A percentile compares a stretch with the other conserved stretches of the same genome.
Conservation (phyloP, 1,140 invertebrate genomes). For the Papilio aristodemus region DNA sequence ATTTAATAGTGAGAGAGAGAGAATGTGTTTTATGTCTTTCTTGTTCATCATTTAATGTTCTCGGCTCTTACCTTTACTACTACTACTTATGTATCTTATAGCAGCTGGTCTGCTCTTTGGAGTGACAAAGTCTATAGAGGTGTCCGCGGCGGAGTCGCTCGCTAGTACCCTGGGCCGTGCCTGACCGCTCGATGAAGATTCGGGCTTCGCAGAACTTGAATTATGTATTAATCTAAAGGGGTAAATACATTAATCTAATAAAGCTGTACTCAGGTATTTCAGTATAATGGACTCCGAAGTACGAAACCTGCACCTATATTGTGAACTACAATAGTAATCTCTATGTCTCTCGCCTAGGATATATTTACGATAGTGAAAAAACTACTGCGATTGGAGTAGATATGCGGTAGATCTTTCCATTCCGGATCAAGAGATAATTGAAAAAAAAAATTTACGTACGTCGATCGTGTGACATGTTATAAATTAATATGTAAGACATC, state of each 20-base stretch:
- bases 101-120: conserved; percentile 60
- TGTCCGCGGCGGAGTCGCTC: conserved; percentile 59
- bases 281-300: too few species aligned
- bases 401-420: too few species aligned
- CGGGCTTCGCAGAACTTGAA: conserved; percentile 62
- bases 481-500: neutral
- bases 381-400: too few species aligned
- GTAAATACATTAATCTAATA: neutral
- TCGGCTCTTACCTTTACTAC: conserved; percentile 60
- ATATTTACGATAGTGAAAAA: too few species aligned
- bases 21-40: conserved; percentile 17
- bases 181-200: conserved; percentile 57
- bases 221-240: conserved; percentile 38
- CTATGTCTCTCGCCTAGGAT: too few species aligned
- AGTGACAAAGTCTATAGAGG: conserved; percentile 52
- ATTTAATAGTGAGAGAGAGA: too few species aligned
- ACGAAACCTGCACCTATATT: too few species aligned
- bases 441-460: too few species aligned
- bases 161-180: conserved; percentile 49
- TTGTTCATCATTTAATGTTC: neutral
- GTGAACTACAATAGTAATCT: too few species aligned
- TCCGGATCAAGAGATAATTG: too few species aligned
- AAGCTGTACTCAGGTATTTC: too few species aligned
- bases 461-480: too few species aligned
- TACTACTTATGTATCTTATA: conserved; percentile 70